Evolutionary conservation across 2,797 vertebrate genomes (phyloP), one percentile per base, ranked within the genome.

Genomic region (Lutjanus argentimaculatus): DNA sequence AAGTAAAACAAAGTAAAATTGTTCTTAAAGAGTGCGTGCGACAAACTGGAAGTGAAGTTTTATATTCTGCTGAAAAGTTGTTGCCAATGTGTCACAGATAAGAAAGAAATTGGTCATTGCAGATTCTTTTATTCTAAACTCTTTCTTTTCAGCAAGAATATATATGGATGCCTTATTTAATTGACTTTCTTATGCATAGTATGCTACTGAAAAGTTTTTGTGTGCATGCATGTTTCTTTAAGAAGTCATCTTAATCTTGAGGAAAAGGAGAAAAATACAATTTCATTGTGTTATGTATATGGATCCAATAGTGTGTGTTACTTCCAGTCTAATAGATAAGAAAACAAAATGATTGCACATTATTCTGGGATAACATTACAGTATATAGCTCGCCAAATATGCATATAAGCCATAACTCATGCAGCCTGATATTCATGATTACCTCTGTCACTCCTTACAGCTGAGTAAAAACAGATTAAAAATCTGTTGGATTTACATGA

Each of bases 1-100:
- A 36, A 36, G 82, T 85, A 64, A 82, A 86, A 90, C 88, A 86
- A 89, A 87, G 88, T 87, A 59, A 80, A 83, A 88, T 90, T 88
- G 78, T 49, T 90, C 83, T 83, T 78, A 82, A 86, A 84, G 77
- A 72, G 78, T 51, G 25, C 43, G 11, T 70, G 82, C 57, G n/a
- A 65, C 73, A 56, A 84, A 83, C 72, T 80, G 48, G 48, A 72
- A 75, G 83, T 40, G 59, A 84, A 79, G 84, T 66, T 7, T 53
- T 79, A 14, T 77, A 85, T 81, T 82, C 65, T 75, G 75, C 66
- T 79, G 82, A 66, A 82, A 82, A 85, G 87, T 88, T 89, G 71
- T 61, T 83, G 75, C 65, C 77, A 48, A 9, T 19, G 51, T 88
- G 84, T 86, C 86, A 85, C n/a, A 59, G 12, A 62, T 42, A 69